Percentiles rank a stretch among this genome's conserved stretches.
These are phyloP conservation scores for Achlya flavicornis DNA, from an alignment of 2,888 invertebrate genomes.

Conservation along the genomic window DNA sequence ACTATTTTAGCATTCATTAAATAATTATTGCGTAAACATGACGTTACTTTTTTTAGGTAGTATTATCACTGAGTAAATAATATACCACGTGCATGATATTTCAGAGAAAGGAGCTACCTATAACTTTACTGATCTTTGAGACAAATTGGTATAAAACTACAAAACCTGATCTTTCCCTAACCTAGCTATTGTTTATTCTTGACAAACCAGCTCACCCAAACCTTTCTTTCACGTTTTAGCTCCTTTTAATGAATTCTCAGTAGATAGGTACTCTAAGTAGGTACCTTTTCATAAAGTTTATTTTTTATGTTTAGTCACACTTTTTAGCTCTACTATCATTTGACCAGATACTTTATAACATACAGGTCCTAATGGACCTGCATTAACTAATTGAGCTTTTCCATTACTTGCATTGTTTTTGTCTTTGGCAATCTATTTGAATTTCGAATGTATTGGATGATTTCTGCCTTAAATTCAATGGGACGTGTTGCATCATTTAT, in stretches of 20 bases:
- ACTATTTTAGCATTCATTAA: slow-evolving; percentile 4
- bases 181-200: background rate
- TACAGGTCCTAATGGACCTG: too few relatives aligned
- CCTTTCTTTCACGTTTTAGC: background rate
- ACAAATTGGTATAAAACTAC: background rate
- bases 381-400: background rate
- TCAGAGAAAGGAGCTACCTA: background rate
- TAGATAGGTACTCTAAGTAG: too few relatives aligned
- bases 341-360: background rate
- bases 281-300: too few relatives aligned
- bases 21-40: background rate
- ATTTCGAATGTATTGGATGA: too few relatives aligned
- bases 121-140: background rate
- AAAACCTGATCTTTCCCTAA: background rate
- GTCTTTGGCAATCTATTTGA: background rate
- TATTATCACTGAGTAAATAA: too few relatives aligned
- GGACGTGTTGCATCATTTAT: background rate
- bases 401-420: background rate
- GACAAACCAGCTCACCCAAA: background rate
- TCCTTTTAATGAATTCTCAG: background rate
- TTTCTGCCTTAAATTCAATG: background rate
- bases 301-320: too few relatives aligned
- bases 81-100: background rate
- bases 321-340: background rate
- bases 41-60: background rate